Evolutionary conservation across 2,797 vertebrate species (phyloP).

Genomic region (Lacerta bilineata): DNA sequence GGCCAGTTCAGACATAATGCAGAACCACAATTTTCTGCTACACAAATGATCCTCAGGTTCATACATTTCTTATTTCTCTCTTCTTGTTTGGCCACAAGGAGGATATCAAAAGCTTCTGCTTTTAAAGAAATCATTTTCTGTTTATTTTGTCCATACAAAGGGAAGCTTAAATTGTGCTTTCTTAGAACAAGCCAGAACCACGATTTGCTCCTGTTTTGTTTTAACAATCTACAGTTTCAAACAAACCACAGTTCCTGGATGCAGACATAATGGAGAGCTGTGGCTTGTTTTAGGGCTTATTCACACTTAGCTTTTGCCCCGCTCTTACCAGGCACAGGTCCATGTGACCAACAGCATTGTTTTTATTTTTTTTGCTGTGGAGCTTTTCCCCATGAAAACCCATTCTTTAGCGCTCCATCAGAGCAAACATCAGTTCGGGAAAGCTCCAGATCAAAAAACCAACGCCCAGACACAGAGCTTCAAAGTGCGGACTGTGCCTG

Average conservation of each 20-base stretch:
- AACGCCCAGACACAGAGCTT: no score
- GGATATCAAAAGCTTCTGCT: background rate
- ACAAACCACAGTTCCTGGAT: background rate
- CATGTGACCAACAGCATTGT: no score
- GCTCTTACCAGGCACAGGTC: no score
- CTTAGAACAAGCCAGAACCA: background rate
- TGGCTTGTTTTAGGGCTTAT: background rate
- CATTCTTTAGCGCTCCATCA: no score
- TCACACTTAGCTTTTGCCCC: no score
- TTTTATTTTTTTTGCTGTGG: no score
- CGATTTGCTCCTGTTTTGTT: background rate
- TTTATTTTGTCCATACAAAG: background rate
- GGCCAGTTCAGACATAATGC: no score
- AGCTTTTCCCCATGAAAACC: no score
- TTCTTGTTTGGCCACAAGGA: background rate
- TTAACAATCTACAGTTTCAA: background rate
- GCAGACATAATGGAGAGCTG: background rate
- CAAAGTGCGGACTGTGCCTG: no score
- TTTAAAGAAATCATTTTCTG: background rate
- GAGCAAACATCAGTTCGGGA: no score
- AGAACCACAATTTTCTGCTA: background rate
- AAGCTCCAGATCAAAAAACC: no score
- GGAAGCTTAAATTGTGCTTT: background rate
- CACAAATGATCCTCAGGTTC: background rate
- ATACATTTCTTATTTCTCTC: background rate